Conservation (phyloP, 1,140 invertebrate species). For the Thalassaphorura encarpata region DNA sequence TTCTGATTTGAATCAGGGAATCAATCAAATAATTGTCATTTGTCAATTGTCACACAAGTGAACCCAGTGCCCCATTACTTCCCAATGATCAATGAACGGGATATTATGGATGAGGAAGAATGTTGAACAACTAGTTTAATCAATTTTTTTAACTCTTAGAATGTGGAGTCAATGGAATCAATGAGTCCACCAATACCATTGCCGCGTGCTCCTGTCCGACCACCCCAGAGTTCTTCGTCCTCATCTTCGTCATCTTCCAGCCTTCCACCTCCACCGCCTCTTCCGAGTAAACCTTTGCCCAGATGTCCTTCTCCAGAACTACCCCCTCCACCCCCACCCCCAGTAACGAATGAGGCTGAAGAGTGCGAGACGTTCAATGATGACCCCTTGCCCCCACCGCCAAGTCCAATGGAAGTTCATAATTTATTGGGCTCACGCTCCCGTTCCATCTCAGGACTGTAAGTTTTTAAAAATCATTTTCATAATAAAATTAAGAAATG, state of each 20-base stretch:
- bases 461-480: no score
- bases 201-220: slow-evolving; percentile 22
- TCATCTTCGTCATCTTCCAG: slow-evolving; percentile 4
- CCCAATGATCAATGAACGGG: no score
- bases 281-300: neutral
- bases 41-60: no score
- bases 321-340: slow-evolving; percentile 57
- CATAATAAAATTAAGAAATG: no score
- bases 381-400: slow-evolving; percentile 61
- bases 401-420: slow-evolving; percentile 38
- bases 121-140: no score
- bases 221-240: slow-evolving; percentile 7
- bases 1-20: no score
- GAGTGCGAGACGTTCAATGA: slow-evolving; percentile 52
- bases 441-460: no score
- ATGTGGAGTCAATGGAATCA: slow-evolving; percentile 13
- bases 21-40: no score
- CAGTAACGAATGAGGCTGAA: slow-evolving; percentile 40
- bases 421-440: slow-evolving; percentile 14
- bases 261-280: neutral
- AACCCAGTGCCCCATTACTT: no score
- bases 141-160: no score
- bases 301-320: slow-evolving; percentile 49
- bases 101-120: no score
- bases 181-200: slow-evolving; percentile 26